phyloP scores from a whole-genome alignment of 2,888 invertebrate species.

The Trisateles emortualis region DNA sequence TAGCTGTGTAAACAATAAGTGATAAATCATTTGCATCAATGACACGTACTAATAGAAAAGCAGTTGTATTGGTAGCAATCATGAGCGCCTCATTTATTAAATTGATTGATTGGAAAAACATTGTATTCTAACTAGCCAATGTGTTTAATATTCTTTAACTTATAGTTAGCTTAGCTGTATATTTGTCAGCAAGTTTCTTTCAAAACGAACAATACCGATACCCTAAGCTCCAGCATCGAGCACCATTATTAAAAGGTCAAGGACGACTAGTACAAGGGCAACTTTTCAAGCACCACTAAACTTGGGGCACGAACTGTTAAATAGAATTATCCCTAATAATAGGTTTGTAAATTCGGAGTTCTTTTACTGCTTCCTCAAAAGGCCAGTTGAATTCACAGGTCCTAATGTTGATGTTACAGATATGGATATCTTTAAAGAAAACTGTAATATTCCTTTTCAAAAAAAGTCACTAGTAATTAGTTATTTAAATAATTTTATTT shows the following conservation, averaged over 20 bases:
- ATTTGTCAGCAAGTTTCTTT: neutral
- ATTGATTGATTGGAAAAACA: neutral
- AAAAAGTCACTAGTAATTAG: too few species aligned
- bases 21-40: neutral
- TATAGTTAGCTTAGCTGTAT: too few species aligned
- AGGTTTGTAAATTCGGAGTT: constrained; percentile 4
- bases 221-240: constrained; percentile 12
- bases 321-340: constrained; percentile 27
- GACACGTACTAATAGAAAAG: neutral
- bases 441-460: too few species aligned
- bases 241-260: constrained; percentile 32
- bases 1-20: neutral
- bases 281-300: constrained; percentile 26
- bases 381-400: neutral
- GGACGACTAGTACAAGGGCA: constrained; percentile 27
- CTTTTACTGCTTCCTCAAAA: constrained; percentile 7
- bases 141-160: too few species aligned
- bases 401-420: too few species aligned
- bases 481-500: too few species aligned
- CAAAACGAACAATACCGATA: constrained; percentile 1
- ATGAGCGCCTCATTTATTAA: neutral
- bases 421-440: too few species aligned
- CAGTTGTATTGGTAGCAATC: neutral
- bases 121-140: too few species aligned
- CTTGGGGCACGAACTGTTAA: constrained; percentile 6